phyloP scores from a whole-genome alignment of 2,888 invertebrate species.

The Lasioglossum morio region DNA sequence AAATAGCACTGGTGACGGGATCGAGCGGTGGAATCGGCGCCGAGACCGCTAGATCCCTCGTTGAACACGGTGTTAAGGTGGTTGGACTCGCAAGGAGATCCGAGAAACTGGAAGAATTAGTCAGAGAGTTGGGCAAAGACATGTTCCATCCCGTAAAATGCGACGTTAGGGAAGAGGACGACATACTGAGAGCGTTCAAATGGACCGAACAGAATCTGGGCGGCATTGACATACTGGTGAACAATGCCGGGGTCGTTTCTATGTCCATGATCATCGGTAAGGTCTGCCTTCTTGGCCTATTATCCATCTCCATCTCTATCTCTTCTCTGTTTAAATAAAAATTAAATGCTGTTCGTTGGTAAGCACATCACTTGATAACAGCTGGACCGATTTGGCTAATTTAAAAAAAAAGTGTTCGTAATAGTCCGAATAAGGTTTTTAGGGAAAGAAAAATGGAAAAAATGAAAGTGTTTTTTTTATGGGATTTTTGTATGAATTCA shows the following conservation, averaged over 20 bases:
- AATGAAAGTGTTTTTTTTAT: too few species aligned
- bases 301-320: too few species aligned
- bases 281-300: neutral
- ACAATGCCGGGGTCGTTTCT: slow-evolving; percentile 86
- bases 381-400: too few species aligned
- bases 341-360: too few species aligned
- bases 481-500: too few species aligned
- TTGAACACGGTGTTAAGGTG: slow-evolving; percentile 86
- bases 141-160: slow-evolving; percentile 83
- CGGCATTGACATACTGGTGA: slow-evolving; percentile 87
- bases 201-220: slow-evolving; percentile 86
- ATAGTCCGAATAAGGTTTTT: too few species aligned
- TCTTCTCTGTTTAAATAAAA: too few species aligned
- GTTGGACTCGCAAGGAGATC: slow-evolving; percentile 86
- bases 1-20: slow-evolving; percentile 88
- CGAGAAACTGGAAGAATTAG: slow-evolving; percentile 83
- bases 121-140: slow-evolving; percentile 53
- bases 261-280: slow-evolving; percentile 78
- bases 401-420: too few species aligned
- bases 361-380: too few species aligned
- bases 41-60: slow-evolving; percentile 84
- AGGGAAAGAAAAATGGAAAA: too few species aligned
- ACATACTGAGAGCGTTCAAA: slow-evolving; percentile 86
- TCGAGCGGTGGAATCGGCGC: slow-evolving; percentile 88
- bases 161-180: slow-evolving; percentile 86